Conservation (phyloP, 2,113 vertebrate genomes). For the Entosphenus tridentatus region DNA sequence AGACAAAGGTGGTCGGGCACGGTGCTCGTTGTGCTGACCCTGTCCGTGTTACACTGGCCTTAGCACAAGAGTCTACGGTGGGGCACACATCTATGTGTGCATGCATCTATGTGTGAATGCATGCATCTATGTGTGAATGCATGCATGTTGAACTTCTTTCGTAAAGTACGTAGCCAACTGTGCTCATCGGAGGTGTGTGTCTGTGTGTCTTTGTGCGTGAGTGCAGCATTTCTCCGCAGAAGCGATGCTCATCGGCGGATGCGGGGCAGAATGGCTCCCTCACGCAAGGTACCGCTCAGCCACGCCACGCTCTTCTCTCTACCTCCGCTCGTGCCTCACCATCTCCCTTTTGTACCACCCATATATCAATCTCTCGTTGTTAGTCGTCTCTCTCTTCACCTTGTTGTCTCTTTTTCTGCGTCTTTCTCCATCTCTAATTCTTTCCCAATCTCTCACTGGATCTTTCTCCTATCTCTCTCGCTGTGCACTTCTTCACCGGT, state of each 20-base stretch:
- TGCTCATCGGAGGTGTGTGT: neutral
- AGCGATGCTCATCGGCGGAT: neutral
- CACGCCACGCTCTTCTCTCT: neutral
- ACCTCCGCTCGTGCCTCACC: neutral
- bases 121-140: neutral
- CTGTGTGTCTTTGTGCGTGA: neutral
- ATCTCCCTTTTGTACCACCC: neutral
- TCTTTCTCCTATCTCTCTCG: neutral
- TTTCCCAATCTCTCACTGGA: neutral
- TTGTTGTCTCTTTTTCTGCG: neutral
- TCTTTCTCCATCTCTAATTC: neutral
- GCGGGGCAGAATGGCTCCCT: neutral
- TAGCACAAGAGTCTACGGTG: no score
- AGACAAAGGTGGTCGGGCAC: no score
- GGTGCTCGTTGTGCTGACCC: no score
- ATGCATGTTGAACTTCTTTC: neutral
- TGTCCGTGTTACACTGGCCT: no score
- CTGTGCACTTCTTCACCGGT: neutral
- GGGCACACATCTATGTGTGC: neutral
- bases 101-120: neutral
- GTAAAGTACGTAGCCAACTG: no score
- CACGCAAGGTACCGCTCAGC: neutral
- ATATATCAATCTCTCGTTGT: neutral
- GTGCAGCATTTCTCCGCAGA: neutral
- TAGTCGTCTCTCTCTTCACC: neutral